Base-by-base conservation (phyloP, 2,888 invertebrate species). In the Neria commutata region DNA sequence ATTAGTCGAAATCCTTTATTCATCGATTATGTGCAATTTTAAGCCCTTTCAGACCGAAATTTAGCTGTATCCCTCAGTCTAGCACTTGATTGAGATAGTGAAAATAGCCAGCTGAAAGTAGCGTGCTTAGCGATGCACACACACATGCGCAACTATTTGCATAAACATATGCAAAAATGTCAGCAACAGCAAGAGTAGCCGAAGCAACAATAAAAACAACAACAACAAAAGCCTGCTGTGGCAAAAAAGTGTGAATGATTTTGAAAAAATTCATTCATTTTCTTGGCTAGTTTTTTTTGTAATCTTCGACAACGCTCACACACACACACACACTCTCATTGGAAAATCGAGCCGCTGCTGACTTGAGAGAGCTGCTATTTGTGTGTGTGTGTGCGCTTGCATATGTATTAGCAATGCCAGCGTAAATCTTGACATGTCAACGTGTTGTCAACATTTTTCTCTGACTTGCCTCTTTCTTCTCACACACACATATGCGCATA, bases 151-250 rank as follows among this genome's bases (percentile, higher is more conserved):
- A 54, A 66, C 69, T 68, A 59, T 69, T 69, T 23, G 6, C 25
- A 53, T 42, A 54, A 57, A 57, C 63, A 48, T 46, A 67, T 67
- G 67, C 66, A 67, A 67, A 67, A 66, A 64, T 67, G 67, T 64
- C 67, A 67, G 54, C 60, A 53, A 42, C 55, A 23, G 48, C 42
- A 42, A 46, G 2, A 47, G 37, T 16, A 42, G 19, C 45, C 37
- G 24, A 33, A 55, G 29, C 29, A 29, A 29, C 29, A n/a, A 37
- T 4, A n/a, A 37, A 37, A 37, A n/a, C 8, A n/a, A n/a, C 4
- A n/a, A 37, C 8, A n/a, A n/a, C 4, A 37, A n/a, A 37, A n/a
- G 37, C 37, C 4, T 8, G 6, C 6, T 29, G 29, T 29, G 29
- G 17, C 42, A 42, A 17, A 14, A 19, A 17, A 14, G 14, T 19